Conservation (phyloP, 2,888 invertebrate genomes). For the Yponomeuta malinellus region DNA sequence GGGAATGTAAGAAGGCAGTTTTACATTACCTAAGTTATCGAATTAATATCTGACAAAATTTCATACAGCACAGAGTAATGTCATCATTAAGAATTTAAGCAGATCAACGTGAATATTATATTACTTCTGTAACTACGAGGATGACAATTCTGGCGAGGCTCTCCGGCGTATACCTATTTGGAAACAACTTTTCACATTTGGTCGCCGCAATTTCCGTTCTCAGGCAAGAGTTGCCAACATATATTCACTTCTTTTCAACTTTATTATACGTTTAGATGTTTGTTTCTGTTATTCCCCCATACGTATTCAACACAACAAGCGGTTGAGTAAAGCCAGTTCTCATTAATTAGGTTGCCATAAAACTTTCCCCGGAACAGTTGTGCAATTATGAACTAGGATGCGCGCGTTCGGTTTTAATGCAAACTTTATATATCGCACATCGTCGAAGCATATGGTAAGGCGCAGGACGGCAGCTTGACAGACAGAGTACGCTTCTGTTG, state of each 20-base stretch:
- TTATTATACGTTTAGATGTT: constrained; percentile 15
- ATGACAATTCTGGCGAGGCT: constrained; percentile 18
- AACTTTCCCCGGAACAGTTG: background rate
- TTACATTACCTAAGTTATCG: too few species aligned
- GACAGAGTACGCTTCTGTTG: constrained; percentile 36
- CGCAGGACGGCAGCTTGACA: constrained; percentile 22
- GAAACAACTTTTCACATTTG: constrained; percentile 50
- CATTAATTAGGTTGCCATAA: background rate
- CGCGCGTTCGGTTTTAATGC: background rate
- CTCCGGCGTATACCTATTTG: constrained; percentile 26
- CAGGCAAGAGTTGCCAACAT: constrained; percentile 17
- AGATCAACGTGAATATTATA: constrained; percentile 13
- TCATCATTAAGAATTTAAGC: constrained; percentile 7
- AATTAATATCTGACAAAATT: background rate
- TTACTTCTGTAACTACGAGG: constrained; percentile 16
- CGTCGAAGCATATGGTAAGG: background rate
- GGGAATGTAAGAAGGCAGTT: too few species aligned
- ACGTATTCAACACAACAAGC: background rate
- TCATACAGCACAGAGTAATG: constrained; percentile 5
- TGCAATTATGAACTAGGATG: background rate
- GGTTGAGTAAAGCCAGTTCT: background rate
- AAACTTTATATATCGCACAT: background rate
- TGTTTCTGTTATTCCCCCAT: background rate
- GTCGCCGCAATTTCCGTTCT: constrained; percentile 47
- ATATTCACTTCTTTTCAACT: constrained; percentile 21